phyloP scores from a whole-genome alignment of 2,888 invertebrate species.

The Drosophila quasianomalipes region DNA sequence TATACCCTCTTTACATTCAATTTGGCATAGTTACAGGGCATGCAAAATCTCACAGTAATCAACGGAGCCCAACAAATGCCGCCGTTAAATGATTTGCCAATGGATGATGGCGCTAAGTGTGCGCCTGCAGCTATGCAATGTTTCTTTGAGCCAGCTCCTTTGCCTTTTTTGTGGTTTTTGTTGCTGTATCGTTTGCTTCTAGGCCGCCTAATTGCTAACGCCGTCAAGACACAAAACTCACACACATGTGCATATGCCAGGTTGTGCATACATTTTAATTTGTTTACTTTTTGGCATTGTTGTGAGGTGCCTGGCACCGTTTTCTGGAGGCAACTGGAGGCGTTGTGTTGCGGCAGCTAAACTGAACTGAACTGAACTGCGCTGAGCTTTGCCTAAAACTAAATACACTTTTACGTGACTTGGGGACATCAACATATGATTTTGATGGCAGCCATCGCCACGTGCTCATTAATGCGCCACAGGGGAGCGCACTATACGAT shows the following conservation, averaged over 20 bases:
- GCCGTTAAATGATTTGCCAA: conserved; percentile 66
- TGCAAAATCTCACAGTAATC: conserved; percentile 16
- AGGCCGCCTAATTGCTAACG: conserved; percentile 55
- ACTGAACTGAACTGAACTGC: neutral
- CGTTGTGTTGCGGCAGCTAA: conserved; percentile 4
- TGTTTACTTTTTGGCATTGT: conserved; percentile 74
- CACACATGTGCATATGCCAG: conserved; percentile 18
- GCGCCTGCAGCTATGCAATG: conserved; percentile 71
- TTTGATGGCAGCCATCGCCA: conserved; percentile 57
- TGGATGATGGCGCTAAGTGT: conserved; percentile 45
- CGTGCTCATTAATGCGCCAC: conserved; percentile 55
- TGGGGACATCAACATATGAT: conserved; percentile 72
- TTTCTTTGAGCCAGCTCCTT: conserved; percentile 31
- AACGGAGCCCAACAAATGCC: conserved; percentile 48
- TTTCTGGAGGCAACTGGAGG: conserved; percentile 18
- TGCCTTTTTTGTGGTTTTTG: neutral
- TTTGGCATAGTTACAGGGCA: conserved; percentile 19
- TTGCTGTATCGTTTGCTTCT: conserved; percentile 13
- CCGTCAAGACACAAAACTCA: conserved; percentile 56
- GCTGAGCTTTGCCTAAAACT: conserved; percentile 58
- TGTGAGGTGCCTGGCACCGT: conserved; percentile 60
- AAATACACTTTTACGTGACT: conserved; percentile 78
- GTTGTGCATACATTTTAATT: conserved; percentile 78
- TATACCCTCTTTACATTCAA: neutral
- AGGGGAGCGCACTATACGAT: conserved; percentile 7